Conservation (phyloP, 2,113 vertebrate species). For the Micronisus gabar region DNA sequence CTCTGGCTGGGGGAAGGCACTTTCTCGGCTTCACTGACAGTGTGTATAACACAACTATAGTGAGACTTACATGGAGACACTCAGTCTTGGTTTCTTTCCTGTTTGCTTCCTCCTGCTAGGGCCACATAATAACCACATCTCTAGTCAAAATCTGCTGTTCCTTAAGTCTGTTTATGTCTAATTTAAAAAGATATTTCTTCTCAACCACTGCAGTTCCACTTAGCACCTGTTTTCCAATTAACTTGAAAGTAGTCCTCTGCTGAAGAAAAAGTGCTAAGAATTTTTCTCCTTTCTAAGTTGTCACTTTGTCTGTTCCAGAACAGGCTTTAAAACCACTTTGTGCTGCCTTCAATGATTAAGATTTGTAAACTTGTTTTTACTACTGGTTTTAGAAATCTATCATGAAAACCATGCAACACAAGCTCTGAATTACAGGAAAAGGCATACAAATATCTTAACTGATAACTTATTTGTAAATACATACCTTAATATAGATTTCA, state of each 20-base stretch:
- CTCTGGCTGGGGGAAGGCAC: background rate
- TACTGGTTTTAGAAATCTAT: background rate
- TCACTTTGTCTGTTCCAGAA: background rate
- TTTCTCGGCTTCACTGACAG: background rate
- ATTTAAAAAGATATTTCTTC: background rate
- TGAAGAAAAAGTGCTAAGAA: background rate
- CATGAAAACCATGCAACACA: background rate
- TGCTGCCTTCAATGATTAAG: background rate
- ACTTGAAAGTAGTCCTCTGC: background rate
- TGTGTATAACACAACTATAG: background rate
- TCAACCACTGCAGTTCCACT: background rate
- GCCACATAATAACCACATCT: background rate
- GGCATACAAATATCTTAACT: background rate
- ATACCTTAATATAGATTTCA: conserved; percentile 99
- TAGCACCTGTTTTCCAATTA: background rate
- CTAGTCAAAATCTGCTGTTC: background rate
- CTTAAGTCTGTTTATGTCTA: background rate
- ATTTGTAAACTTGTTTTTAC: background rate
- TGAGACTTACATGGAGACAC: background rate
- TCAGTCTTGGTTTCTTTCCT: background rate
- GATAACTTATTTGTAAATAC: background rate
- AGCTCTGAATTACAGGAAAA: background rate
- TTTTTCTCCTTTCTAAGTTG: background rate
- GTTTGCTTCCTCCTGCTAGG: background rate
- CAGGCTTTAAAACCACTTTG: background rate